Base-by-base conservation (phyloP, 2,797 vertebrate species). In the Amazona ochrocephala region DNA sequence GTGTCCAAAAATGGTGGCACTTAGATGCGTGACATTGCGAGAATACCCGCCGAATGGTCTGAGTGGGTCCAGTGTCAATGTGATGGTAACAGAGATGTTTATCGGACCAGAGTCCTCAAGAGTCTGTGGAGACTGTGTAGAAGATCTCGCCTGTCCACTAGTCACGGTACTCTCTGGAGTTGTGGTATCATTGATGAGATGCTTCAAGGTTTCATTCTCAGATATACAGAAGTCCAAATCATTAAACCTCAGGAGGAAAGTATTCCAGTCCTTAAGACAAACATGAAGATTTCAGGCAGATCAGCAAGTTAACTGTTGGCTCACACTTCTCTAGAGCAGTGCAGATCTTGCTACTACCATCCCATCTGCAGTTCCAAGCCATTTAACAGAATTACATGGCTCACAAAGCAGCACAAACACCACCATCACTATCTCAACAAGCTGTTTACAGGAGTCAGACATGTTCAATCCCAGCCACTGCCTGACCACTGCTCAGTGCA, bases 171-270 rank as follows among this genome's bases (percentile, higher is more conserved):
- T 99, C 94, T 99, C 99, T 0, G 98, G 98, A 9, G 99, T 98
- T 3, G 98, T 98, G 11, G 98, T 99, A 82, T 99, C 99, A 0
- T 99, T 99, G 84, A 99, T 97, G 58, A 99, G 98, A 54, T 99
- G 99, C 94, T 99, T 99, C 71, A 99, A 97, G 1, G 99, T 99
- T 94, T 99, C 99, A 10, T 99, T 99, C 98, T 99, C 99, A 4
- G 99, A 99, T 97, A 99, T 99, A 26, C 99, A 99, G 48, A 99
- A 98, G 98, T 99, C 99, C 97, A 99, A 97, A 91, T 99, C 99
- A 11, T 99, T 99, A 97, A 99, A 99, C 87, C 98, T 98, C 93
- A 99, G 97, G 67, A 99, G 98, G 76, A 99, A 99, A 5, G 98
- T 99, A 95, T 99, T 99, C 99, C 99, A 99, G 97, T 99, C 99